phyloP scores from a whole-genome alignment of 1,140 invertebrate genomes.

The Brachionus asplanchnoidis region DNA sequence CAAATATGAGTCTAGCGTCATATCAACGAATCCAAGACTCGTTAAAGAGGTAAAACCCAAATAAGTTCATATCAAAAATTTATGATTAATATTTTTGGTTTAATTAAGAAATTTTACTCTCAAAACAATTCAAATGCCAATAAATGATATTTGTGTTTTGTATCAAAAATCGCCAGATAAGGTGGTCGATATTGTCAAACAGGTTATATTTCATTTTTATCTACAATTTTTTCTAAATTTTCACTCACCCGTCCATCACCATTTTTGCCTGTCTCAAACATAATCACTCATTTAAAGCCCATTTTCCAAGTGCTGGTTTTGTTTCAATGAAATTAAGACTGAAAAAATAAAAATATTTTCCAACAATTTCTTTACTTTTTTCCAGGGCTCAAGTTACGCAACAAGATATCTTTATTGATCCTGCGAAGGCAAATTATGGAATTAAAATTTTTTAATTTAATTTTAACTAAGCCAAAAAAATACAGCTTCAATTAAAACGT shows the following conservation, averaged over 20 bases:
- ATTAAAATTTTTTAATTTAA: not conserved
- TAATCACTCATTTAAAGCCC: not conserved
- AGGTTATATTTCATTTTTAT: slow-evolving; percentile 30
- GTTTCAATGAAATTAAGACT: not conserved
- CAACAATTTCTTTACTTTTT: not conserved
- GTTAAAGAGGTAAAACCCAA: slow-evolving; percentile 6
- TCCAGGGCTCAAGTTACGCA: not conserved
- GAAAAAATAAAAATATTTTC: not conserved
- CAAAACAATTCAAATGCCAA: slow-evolving; percentile 40
- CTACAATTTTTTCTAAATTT: not conserved
- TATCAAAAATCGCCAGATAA: slow-evolving; percentile 42
- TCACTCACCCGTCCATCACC: not conserved
- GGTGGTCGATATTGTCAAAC: slow-evolving; percentile 39
- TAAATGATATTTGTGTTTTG: slow-evolving; percentile 42
- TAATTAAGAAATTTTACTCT: slow-evolving; percentile 35
- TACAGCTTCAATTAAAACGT: not conserved
- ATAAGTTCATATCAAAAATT: not conserved
- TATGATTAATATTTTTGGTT: not conserved
- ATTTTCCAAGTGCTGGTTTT: not conserved
- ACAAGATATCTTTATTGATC: not conserved
- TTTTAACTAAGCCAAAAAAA: not conserved
- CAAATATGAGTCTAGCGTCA: not conserved
- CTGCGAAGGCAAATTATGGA: not conserved
- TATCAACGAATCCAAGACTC: slow-evolving; percentile 15
- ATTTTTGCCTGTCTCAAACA: not conserved